These are phyloP conservation scores for Synchiropus splendidus DNA, from an alignment of 2,113 vertebrate species.

Conservation along the genomic window DNA sequence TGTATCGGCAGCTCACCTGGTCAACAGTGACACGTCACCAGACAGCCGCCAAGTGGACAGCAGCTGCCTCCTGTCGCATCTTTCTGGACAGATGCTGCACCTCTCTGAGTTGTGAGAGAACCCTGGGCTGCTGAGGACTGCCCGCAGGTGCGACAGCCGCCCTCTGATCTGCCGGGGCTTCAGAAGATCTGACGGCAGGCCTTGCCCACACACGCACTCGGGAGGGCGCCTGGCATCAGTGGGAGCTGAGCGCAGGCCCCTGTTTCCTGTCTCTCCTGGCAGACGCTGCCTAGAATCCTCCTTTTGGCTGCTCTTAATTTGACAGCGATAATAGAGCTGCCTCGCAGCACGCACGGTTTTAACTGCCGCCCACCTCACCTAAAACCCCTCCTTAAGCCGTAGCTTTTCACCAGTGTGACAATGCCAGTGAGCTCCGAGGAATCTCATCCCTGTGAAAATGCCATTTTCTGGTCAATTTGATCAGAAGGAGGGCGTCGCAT, in stretches of 20 bases:
- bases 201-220: slow-evolving; percentile 17
- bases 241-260: slow-evolving; percentile 25
- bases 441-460: slow-evolving; percentile 43
- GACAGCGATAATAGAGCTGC: slow-evolving; percentile 6
- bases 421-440: slow-evolving; percentile 29
- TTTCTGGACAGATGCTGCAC: slow-evolving; percentile 21
- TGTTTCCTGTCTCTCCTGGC: slow-evolving; percentile 19
- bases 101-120: slow-evolving; percentile 36
- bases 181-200: slow-evolving; percentile 53
- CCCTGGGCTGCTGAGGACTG: slow-evolving; percentile 30
- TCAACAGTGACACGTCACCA: no score
- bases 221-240: slow-evolving; percentile 23
- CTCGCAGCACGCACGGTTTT: slow-evolving; percentile 16
- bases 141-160: slow-evolving; percentile 45
- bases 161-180: slow-evolving; percentile 49
- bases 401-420: slow-evolving; percentile 38
- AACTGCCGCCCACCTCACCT: slow-evolving; percentile 38
- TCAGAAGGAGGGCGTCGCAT: slow-evolving; percentile 27
- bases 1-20: no score
- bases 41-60: slow-evolving; percentile 23
- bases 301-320: slow-evolving; percentile 37
- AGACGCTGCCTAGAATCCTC: slow-evolving; percentile 25
- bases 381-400: slow-evolving; percentile 32
- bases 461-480: slow-evolving; percentile 52
- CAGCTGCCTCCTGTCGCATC: slow-evolving; percentile 28